These are phyloP conservation scores for Caenorhabditis imperialis DNA, from an alignment of 2,888 invertebrate genomes.

Conservation along the genomic window DNA sequence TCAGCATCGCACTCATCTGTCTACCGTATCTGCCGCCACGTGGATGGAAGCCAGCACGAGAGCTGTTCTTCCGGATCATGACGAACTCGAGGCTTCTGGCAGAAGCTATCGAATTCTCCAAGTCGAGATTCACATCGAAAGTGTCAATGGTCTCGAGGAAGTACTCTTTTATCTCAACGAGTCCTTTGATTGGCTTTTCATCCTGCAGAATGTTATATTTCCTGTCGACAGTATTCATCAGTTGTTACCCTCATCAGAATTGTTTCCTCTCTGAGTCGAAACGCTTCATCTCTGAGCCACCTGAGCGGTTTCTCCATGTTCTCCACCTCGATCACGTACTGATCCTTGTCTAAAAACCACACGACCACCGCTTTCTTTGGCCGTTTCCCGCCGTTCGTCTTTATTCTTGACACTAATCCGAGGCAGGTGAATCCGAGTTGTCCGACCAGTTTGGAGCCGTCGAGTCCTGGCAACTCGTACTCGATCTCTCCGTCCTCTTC, in stretches of 20 bases:
- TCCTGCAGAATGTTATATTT: too few relatives aligned
- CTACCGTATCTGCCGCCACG: conserved; percentile 47
- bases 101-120: conserved; percentile 51
- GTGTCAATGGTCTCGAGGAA: conserved; percentile 58
- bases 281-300: conserved; percentile 58
- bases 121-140: conserved; percentile 56
- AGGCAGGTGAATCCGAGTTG: conserved; percentile 57
- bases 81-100: conserved; percentile 59
- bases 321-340: conserved; percentile 55
- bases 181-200: not conserved
- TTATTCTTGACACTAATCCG: conserved; percentile 37
- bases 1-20: conserved; percentile 53
- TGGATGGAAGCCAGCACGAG: conserved; percentile 62
- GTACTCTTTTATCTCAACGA: conserved; percentile 56
- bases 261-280: conserved; percentile 29
- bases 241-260: not conserved
- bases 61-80: conserved; percentile 63
- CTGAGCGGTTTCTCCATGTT: conserved; percentile 52
- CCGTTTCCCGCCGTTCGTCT: conserved; percentile 23
- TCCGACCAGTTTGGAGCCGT: conserved; percentile 58
- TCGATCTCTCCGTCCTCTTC: conserved; percentile 67
- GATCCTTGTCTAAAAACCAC: conserved; percentile 44
- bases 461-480: conserved; percentile 59
- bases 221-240: too few relatives aligned
- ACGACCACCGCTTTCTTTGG: conserved; percentile 41